Evolutionary conservation across 2,888 invertebrate species (phyloP), one percentile per base, ranked within the genome.

Genomic region (Eucera pruinosa): DNA sequence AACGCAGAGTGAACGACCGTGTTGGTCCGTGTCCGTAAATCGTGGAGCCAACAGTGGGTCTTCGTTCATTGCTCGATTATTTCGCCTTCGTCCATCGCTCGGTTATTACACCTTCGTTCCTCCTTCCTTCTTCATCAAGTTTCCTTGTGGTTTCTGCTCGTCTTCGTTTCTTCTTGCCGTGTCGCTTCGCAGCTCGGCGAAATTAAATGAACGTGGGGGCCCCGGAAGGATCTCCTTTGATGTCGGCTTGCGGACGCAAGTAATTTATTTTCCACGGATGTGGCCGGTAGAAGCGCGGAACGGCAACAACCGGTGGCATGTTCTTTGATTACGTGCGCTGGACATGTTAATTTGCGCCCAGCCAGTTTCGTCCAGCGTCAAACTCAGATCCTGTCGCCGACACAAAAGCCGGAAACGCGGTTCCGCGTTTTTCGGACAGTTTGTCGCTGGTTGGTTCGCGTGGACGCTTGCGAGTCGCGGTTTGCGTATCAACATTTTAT

Each of bases 281-380:
- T 15, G 36, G 57, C n/a, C 13, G 54, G 30, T 30, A 25, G 41
- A 27, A 47, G 52, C 39, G 47, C 30, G 66, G 33, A 7, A 33
- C 4, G 33, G 55, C 61, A 68, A 65, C 83, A 73, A 71, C 73
- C 62, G 52, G 30, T 41, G 33, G 36, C 67, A 50, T 61, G 76
- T 79, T 74, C 82, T 71, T 82, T 79, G 79, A 81, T 84, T 82
- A 73, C 73, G 39, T 70, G 79, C 78, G 75, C 60, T 41, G 66
- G 78, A 66, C 78, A 69, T 74, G 85, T 75, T 83, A 79, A 84
- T 82, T 84, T 85, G 43, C n/a, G 55, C 36, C 6, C 30, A 30
- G 36, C 9, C 36, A 36, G 2, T 11, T 36, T 9, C 36, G 36
- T 30, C 30, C 30, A 30, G 11, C 36, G 3, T 36, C 9, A 36